Base-by-base conservation (phyloP, 1,140 invertebrate species). In the Macrocentrus cingulum region DNA sequence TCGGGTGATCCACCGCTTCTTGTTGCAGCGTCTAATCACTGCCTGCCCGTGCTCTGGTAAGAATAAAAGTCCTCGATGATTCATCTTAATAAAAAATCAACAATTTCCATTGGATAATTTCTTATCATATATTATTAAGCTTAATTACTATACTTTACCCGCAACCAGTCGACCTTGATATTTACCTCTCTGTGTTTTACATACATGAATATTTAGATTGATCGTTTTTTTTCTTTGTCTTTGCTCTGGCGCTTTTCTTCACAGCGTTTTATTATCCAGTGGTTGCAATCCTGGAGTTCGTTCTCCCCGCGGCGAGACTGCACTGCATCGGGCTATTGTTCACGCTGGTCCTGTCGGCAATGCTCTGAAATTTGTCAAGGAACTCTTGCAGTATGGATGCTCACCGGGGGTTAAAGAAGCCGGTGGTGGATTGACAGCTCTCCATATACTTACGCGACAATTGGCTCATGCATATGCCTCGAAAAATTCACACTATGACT, bases 1-100 rank as follows among this genome's bases (percentile, higher is more conserved):
- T 75, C 69, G 49, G 77, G 77, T 34, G 75, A 80, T 70, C 70
- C 77, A 56, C 77, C 77, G 36, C 53, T 80, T 49, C 62, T 79
- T 45, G 71, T 73, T 32, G 76, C 77, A 15, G 75, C 76, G 15
- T 70, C 72, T 34, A 69, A 68, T 65, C 73, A 72, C 60, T 70
- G 66, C 66, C 60, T 75, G 39, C 62, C 67, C 45, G 63, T 78
- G 39, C 65, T 79, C 42, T 74, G 70, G 76, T 76, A 66, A 66
- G 59, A 52, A 46, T 18, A 53, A 16, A 2, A 34, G 11, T 34
- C 11, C 11, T 34, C 11, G 6, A 11, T 7, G 11, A 11, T 34
- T 6, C 11, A 34, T 7, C 29, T 34, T 11, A 34, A 34, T 11
- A 11, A 34, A 34, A 7, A 11, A 7, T 7, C 11, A 34, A 34